Base-by-base conservation (phyloP, 2,113 vertebrate species). In the Tenebrosternarchus preto region DNA sequence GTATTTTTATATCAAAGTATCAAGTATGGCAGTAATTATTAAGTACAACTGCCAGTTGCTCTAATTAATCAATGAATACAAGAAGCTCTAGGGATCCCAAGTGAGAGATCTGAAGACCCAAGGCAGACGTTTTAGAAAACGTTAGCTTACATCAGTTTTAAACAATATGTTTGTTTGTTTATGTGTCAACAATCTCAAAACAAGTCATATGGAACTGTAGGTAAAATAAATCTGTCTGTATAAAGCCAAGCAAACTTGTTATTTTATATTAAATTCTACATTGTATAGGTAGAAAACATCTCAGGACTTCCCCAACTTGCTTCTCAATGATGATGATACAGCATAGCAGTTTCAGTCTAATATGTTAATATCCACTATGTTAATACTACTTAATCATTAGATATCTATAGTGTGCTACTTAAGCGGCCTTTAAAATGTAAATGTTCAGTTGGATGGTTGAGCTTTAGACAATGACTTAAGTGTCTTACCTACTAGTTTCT, bases 61-160 rank as follows among this genome's bases (percentile, higher is more conserved):
- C 73, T 83, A 74, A 46, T 64, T 68, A 63, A 74, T 36, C 61
- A 69, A 83, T 79, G 36, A 70, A 57, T 81, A 27, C 3, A 33
- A 61, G 63, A 46, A n/a, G 12, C 76, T 63, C 56, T 56, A 69
- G 71, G 25, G 75, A 66, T 11, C n/a, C 1, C 70, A 57, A 68
- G 50, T 6, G 50, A 60, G 50, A 73, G 55, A 55, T 63, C 46
- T 59, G 43, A 56, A 19, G 22, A 36, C 78, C 76, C 27, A 31
- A 72, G 63, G 83, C 56, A 66, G n/a, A 68, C 67, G 71, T 25
- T 22, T 63, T 59, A 31, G 36, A 63, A 20, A 27, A 16, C 22
- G 4, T 50, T 50, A 9, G 4, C n/a, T 70, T 22, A 25, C 0
- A 70, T 22, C 67, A 36, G 33, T 36, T 36, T 36, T n/a, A n/a